phyloP scores from a whole-genome alignment of 2,797 vertebrate genomes.

The Typhlichthys eigenmanni region DNA sequence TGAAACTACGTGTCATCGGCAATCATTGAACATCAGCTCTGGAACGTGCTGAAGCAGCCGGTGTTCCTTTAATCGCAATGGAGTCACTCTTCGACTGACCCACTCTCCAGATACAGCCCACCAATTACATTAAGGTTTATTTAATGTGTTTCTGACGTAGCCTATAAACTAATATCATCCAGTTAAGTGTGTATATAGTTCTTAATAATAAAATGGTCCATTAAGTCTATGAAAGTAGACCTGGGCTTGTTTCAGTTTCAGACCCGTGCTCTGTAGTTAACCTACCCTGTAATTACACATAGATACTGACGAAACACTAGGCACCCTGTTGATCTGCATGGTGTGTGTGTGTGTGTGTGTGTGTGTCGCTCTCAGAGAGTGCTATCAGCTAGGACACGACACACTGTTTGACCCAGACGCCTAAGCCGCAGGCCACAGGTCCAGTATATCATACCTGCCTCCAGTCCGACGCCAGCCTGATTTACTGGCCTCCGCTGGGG shows the following conservation, averaged over 20 bases:
- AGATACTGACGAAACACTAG: constrained; percentile 3
- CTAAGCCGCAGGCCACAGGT: constrained; percentile 40
- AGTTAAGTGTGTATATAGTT: too few relatives aligned
- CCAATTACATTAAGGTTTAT: too few relatives aligned
- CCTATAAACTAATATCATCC: too few relatives aligned
- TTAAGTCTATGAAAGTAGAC: too few relatives aligned
- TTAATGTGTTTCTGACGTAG: too few relatives aligned
- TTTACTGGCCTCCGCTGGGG: constrained; percentile 57
- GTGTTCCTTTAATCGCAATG: background rate
- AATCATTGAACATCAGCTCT: constrained; percentile 57
- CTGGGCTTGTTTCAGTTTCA: too few relatives aligned
- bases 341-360: background rate
- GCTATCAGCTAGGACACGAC: constrained; percentile 25
- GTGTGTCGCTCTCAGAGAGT: constrained; percentile 36
- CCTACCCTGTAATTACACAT: background rate
- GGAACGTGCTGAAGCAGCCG: constrained; percentile 43
- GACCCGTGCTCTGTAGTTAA: background rate
- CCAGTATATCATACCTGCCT: constrained; percentile 54
- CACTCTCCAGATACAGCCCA: background rate
- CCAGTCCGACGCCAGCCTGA: constrained; percentile 50
- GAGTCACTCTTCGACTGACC: background rate
- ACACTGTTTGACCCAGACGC: constrained; percentile 40
- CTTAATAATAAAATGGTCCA: too few relatives aligned
- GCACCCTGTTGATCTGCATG: too few relatives aligned
- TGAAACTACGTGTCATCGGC: constrained; percentile 46